Percentiles rank a stretch among this genome's conserved stretches.
Conservation (phyloP, 1,140 invertebrate genomes). For the Stratiolaelaps scimitus region DNA sequence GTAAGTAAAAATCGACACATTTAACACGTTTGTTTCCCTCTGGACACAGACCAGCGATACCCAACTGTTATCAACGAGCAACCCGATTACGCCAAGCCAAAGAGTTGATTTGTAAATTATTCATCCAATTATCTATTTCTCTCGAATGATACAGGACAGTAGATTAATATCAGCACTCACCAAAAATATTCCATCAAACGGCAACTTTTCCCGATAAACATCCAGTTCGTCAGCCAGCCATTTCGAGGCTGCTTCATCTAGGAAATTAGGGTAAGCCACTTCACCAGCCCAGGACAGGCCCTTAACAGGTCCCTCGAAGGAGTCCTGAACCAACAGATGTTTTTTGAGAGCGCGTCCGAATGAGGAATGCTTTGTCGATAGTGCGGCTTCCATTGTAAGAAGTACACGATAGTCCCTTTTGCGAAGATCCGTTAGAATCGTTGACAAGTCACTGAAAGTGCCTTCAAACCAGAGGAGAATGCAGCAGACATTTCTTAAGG, state of each 20-base stretch:
- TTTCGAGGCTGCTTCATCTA: slow-evolving; percentile 16
- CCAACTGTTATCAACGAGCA: no score
- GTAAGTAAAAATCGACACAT: background rate
- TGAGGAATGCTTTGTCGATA: slow-evolving; percentile 8
- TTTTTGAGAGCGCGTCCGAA: background rate
- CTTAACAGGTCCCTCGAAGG: slow-evolving; percentile 18
- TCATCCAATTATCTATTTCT: background rate
- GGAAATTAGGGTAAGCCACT: slow-evolving; percentile 16
- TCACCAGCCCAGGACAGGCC: slow-evolving; percentile 19
- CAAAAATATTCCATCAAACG: slow-evolving; percentile 24
- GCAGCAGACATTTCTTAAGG: no score
- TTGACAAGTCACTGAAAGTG: background rate
- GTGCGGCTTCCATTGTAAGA: background rate
- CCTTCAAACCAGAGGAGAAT: background rate
- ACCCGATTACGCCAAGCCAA: no score
- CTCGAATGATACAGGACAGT: background rate
- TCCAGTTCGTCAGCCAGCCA: slow-evolving; percentile 28
- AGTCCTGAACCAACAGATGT: slow-evolving; percentile 2
- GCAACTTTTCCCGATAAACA: slow-evolving; percentile 9
- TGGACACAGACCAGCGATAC: no score
- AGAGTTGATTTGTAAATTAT: no score
- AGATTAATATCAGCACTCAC: background rate
- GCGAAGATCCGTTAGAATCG: background rate
- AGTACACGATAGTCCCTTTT: slow-evolving; percentile 21
- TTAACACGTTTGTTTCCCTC: no score